These are phyloP conservation scores for Yasuhikotakia modesta DNA, from an alignment of 2,797 vertebrate genomes.

Conservation along the genomic window DNA sequence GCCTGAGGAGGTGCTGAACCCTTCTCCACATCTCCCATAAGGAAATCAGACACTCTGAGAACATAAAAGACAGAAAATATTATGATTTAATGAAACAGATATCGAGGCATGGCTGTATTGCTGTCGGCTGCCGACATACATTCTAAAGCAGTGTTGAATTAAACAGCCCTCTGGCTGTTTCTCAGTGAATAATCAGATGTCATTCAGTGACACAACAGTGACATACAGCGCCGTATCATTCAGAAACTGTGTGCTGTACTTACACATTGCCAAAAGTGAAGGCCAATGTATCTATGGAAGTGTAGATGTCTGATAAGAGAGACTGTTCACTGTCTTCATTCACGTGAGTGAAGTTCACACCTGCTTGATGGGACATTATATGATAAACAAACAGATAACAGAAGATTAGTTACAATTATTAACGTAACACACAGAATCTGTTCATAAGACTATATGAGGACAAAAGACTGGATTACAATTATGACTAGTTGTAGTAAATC, in stretches of 20 bases:
- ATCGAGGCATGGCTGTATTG: neutral
- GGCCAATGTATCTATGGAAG: slow-evolving; percentile 93
- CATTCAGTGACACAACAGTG: slow-evolving; percentile 13
- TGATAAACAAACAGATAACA: too few species aligned
- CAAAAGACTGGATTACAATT: neutral
- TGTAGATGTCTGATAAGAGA: slow-evolving; percentile 89
- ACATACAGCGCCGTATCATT: slow-evolving; percentile 3
- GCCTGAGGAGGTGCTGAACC: slow-evolving; percentile 89
- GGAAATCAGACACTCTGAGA: slow-evolving; percentile 95
- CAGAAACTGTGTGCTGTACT: slow-evolving; percentile 68
- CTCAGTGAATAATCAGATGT: neutral
- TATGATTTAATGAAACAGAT: slow-evolving; percentile 42
- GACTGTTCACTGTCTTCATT: slow-evolving; percentile 92
- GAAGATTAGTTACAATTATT: too few species aligned
- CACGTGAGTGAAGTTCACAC: slow-evolving; percentile 95
- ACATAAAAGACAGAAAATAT: slow-evolving; percentile 59
- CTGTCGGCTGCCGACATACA: neutral
- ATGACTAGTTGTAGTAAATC: too few species aligned
- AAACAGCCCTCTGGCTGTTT: neutral
- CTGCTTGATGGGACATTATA: slow-evolving; percentile 66
- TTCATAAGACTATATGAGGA: neutral
- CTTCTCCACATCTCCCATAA: slow-evolving; percentile 99
- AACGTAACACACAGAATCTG: too few species aligned
- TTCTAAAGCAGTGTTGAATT: too few species aligned
- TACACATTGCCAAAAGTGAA: slow-evolving; percentile 99